Evolutionary conservation across 1,140 invertebrate genomes (phyloP).

Genomic region (Zaprionus tsacasi): DNA sequence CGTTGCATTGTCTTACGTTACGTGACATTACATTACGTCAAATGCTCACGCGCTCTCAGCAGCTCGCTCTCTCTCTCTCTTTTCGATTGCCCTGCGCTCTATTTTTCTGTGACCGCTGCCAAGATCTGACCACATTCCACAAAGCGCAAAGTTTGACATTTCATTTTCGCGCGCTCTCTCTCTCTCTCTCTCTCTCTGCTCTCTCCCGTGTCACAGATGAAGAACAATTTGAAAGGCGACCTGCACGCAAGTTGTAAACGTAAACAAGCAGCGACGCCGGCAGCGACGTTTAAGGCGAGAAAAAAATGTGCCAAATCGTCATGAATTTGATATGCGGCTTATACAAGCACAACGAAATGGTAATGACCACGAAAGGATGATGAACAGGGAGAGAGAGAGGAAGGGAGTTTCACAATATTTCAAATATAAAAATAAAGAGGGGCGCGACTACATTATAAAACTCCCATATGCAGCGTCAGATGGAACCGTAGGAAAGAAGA

Average conservation of each 20-base stretch:
- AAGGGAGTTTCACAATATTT: conserved; percentile 4
- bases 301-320: conserved; percentile 55
- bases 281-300: conserved; percentile 3
- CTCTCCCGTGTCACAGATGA: conserved; percentile 22
- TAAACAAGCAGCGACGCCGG: conserved; percentile 46
- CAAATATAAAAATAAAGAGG: conserved; percentile 8
- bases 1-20: background rate
- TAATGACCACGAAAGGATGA: background rate
- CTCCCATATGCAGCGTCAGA: background rate
- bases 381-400: background rate
- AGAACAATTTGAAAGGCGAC: conserved; percentile 34
- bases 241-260: conserved; percentile 37
- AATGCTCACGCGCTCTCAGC: background rate
- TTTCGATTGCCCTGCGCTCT: conserved; percentile 6
- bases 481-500: no score
- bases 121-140: conserved; percentile 42
- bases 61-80: conserved; percentile 7
- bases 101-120: background rate
- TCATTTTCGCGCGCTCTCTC: conserved; percentile 20
- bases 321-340: conserved; percentile 74
- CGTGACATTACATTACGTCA: conserved; percentile 1
- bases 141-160: conserved; percentile 38
- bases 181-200: background rate
- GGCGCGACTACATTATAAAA: conserved; percentile 25
- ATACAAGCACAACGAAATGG: conserved; percentile 34